Evolutionary conservation across 2,113 vertebrate genomes (phyloP), one percentile per base, ranked within the genome.

Genomic region (Ptyas mucosa): DNA sequence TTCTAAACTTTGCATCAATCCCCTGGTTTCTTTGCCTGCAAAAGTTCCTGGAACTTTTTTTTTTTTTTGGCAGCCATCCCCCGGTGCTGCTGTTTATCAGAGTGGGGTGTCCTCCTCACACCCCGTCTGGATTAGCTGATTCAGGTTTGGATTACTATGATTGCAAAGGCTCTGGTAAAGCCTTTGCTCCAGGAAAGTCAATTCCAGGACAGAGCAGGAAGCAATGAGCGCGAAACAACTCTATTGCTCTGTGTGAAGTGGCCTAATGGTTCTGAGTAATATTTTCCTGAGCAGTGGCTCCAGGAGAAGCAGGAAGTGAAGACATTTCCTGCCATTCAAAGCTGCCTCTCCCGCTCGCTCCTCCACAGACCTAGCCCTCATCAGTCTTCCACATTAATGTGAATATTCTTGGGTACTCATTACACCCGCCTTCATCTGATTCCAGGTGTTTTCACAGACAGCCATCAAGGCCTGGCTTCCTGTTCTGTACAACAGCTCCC

Each of bases 251-350:
- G 93, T 94, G 91, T 94, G 93, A 94, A 95, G 93, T 94, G 91
- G 87, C 89, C 89, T 89, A 81, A 91, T 94, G 93, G 85, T 89
- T 89, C 89, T 95, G 93, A 95, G 91, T 95, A 95, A 95, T 94
- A 94, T 90, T 92, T 95, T 94, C 94, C 94, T 95, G 94, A 95
- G 93, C 94, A 89, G 91, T 89, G 94, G 91, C 93, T 92, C 91
- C 87, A 69, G 91, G 93, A 90, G 91, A 69, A 92, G 34, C 90
- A 92, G 93, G 91, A 93, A 91, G 87, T 92, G 75, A 87, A 53
- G 23, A 88, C 55, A 92, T 92, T 95, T 95, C 94, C 94, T 92
- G 75, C 89, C 88, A 95, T 95, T 95, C 91, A 94, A 64, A 61
- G 52, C 61, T 53, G 54, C 43, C 51, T 52, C 69, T 51, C 87